Evolutionary conservation across 2,113 vertebrate genomes (phyloP), one percentile per base, ranked within the genome.

Genomic region (Gavia stellata): DNA sequence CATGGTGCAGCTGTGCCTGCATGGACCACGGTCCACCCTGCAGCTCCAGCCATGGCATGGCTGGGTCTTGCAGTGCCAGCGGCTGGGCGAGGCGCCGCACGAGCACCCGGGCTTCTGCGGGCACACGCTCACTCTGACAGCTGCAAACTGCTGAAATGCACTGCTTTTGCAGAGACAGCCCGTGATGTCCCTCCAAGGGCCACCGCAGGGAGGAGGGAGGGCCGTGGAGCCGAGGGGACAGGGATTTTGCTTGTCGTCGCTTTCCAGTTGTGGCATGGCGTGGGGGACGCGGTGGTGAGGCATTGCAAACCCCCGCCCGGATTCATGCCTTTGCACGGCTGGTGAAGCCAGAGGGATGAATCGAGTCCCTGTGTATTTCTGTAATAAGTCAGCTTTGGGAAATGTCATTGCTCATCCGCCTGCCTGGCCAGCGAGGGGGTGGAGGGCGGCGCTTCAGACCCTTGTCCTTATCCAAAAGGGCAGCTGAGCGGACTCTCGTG

Each of bases 11-110:
- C 34, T 29, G 40, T 71, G n/a, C 25, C 34, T 8, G 42, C 56
- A 1, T 0, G 3, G 58, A 34, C n/a, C 12, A 1, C 0, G 5
- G 7, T 62, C 23, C 68, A 55, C 52, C 38, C 79, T 11, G 24
- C 52, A 13, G 58, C 85, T 56, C 49, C 0, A 0, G 68, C 42
- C 10, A 0, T 0, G 15, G 42, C 66, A 14, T 1, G 11, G 52
- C 56, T 0, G 1, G 29, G 40, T 56, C 25, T 19, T 15, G 42
- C 67, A 10, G 74, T 58, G 82, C 55, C 49, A 5, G 52, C 1
- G 2, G 18, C 67, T 66, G 74, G 34, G 44, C 18, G 73, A 70
- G 63, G 56, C 1, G 4, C 14, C 3, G 7, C 66, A 8, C 0
- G 2, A 62, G 55, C 73, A 14, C 21, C 33, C 0, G 1, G 14